Evolutionary conservation across 2,888 invertebrate species (phyloP).

Genomic region (Amphipoea lucens): DNA sequence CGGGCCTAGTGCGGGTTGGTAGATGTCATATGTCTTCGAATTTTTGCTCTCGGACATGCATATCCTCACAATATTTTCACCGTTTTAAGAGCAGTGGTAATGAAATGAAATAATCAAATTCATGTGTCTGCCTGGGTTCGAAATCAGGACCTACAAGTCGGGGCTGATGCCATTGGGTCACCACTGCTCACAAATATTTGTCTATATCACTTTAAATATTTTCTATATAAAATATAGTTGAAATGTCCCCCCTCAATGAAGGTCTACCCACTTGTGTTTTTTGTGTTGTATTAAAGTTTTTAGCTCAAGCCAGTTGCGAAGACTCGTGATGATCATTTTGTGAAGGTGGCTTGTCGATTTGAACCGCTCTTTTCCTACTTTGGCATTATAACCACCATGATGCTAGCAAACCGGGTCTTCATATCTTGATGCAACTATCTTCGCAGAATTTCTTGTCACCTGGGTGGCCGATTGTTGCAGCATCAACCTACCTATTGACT

Average conservation of each 20-base stretch:
- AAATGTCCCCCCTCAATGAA: neutral
- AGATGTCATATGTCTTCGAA: neutral
- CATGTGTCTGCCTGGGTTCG: too few species aligned
- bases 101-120: too few species aligned
- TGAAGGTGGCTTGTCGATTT: neutral
- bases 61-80: too few species aligned
- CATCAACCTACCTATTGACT: constrained; percentile 8
- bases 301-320: neutral
- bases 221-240: too few species aligned
- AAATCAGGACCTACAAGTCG: too few species aligned
- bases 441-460: constrained; percentile 20
- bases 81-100: too few species aligned
- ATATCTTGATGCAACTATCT: constrained; percentile 30
- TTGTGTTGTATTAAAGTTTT: neutral
- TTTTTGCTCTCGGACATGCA: neutral
- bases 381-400: constrained; percentile 31
- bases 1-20: too few species aligned
- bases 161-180: too few species aligned
- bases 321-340: neutral
- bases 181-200: too few species aligned
- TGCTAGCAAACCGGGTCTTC: constrained; percentile 14
- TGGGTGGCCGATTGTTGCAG: constrained; percentile 31
- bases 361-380: constrained; percentile 6
- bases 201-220: too few species aligned
- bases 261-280: neutral